A percentile compares a stretch with the other conserved stretches of the same genome.
phyloP scores from a whole-genome alignment of 2,113 vertebrate species.

The Grallaria varia region DNA sequence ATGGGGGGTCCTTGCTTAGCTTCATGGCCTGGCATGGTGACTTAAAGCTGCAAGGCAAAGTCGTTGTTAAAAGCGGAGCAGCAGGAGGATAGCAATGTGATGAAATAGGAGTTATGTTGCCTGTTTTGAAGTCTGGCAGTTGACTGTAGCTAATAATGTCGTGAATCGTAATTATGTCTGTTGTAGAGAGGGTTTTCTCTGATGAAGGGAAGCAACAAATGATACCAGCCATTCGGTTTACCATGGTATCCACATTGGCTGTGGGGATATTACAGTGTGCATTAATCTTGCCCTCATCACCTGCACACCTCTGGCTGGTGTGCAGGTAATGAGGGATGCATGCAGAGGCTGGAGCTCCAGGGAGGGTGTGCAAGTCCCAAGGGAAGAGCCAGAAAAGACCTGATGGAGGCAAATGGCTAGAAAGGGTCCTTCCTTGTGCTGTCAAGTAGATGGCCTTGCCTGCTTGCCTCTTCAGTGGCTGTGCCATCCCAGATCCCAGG shows the following conservation, averaged over 20 bases:
- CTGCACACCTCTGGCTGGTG: not conserved
- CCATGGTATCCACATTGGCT: not conserved
- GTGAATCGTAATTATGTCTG: not conserved
- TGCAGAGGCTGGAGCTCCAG: not conserved
- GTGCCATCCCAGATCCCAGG: accelerated
- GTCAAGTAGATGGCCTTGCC: accelerated
- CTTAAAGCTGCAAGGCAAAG: not conserved
- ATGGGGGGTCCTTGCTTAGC: not conserved
- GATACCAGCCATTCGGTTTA: not conserved
- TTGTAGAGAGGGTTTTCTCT: not conserved
- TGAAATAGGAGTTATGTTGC: not conserved
- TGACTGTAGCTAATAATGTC: not conserved
- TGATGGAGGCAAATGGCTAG: accelerated
- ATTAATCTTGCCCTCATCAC: not conserved
- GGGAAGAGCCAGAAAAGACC: not conserved
- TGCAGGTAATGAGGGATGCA: not conserved
- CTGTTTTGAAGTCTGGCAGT: not conserved
- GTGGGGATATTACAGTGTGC: accelerated
- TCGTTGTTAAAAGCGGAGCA: not conserved
- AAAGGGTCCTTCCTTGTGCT: accelerated
- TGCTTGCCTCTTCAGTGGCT: not conserved
- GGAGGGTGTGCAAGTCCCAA: accelerated
- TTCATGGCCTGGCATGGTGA: accelerated
- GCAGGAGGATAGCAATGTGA: not conserved
- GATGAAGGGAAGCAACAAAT: not conserved